Evolutionary conservation across 2,888 invertebrate species (phyloP).

Genomic region (Cryptocephalus moraei): DNA sequence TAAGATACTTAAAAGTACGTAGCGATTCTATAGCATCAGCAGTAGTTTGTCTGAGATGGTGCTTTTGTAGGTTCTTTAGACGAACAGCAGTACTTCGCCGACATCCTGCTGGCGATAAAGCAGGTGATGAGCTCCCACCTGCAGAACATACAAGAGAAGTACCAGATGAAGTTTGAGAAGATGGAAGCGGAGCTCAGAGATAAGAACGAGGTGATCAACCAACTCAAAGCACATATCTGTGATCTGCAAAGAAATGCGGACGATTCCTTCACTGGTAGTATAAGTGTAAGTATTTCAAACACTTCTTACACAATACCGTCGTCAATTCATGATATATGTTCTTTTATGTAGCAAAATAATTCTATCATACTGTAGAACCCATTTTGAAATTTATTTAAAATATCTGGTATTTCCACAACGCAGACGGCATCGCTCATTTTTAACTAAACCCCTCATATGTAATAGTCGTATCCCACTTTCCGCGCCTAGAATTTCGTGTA

Average conservation of each 20-base stretch:
- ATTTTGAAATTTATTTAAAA: no score
- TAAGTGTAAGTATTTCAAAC: slow-evolving; percentile 10
- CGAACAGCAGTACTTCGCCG: slow-evolving; percentile 74
- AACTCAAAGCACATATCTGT: slow-evolving; percentile 62
- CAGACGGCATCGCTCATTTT: no score
- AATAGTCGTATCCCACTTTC: no score
- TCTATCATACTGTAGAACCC: no score
- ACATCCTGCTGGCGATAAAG: slow-evolving; percentile 66
- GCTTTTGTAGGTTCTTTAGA: slow-evolving; percentile 46
- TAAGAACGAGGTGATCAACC: slow-evolving; percentile 70
- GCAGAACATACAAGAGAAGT: slow-evolving; percentile 60
- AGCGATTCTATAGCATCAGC: no score
- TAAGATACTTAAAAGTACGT: slow-evolving; percentile 46
- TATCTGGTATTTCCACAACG: no score
- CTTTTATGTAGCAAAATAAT: no score
- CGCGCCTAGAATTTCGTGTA: no score
- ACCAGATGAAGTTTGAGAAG: slow-evolving; percentile 61
- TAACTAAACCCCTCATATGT: no score
- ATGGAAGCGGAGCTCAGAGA: slow-evolving; percentile 72
- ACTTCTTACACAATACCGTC: not conserved
- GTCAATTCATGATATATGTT: no score
- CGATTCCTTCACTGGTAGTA: slow-evolving; percentile 27
- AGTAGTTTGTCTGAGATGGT: not conserved
- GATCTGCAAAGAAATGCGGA: slow-evolving; percentile 46
- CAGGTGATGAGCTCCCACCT: slow-evolving; percentile 69